Base-by-base conservation (phyloP, 1,140 invertebrate genomes). In the Drosophila arizonae region DNA sequence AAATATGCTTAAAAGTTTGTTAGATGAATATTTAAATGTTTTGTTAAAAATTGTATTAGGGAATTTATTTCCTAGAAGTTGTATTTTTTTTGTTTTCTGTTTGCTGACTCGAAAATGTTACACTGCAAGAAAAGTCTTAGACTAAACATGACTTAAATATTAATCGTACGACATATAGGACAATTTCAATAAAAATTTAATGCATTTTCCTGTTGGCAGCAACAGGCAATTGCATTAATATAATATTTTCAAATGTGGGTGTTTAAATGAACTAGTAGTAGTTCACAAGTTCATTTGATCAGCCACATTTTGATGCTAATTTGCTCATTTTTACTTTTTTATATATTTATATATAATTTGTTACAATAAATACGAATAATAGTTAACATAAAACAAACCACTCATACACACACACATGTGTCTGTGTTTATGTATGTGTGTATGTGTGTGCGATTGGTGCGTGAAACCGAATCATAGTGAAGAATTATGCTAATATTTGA, bases 401-500 rank as follows among this genome's bases (percentile, higher is more conserved):
- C 81, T 60, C 15, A 48, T 11, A 4, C 46, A 33, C n/a, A 41
- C 58, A 58, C 39, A 43, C 6, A 15, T 67, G 52, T 57, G 21
- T 65, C 28, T 56, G 54, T 60, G 39, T 36, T 45, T 48, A 41
- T 60, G 13, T 61, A 15, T 11, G 26, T 65, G 62, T 74, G 56
- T 61, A 15, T 11, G 26, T 65, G 62, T 74, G 56, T 66, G 46
- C 60, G 39, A 43, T 61, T 52, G 79, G 76, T 46, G 61, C 10
- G 24, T 45, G 28, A 13, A 71, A 78, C 76, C 79, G 52, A 62
- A 73, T 43, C 65, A 41, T 52, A 77, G 60, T 72, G 36, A 69
- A 81, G 60, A 84, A 88, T 88, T 88, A 84, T 65, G 74, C 84
- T 88, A 88, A 62, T 88, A 84, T 88, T 88, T 88, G 85, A 88